These are phyloP conservation scores for Panthera tigris DNA, from an alignment of 2,113 vertebrate species.

Conservation along the genomic window DNA sequence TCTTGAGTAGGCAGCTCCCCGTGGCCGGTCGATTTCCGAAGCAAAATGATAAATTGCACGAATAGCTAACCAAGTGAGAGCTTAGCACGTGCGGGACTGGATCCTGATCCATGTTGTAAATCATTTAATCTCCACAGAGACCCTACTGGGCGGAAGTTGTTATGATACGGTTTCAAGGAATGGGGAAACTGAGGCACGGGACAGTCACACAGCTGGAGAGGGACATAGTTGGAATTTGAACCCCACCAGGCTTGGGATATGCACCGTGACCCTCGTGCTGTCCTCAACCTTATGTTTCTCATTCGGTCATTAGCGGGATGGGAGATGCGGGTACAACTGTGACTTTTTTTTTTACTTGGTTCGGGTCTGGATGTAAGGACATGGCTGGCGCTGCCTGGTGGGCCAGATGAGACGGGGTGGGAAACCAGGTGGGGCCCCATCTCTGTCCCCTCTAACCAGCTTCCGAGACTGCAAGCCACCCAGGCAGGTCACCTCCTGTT, in stretches of 20 bases:
- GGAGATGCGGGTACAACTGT: background rate
- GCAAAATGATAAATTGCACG: background rate
- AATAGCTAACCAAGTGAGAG: background rate
- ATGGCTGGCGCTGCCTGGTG: background rate
- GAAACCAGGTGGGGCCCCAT: background rate
- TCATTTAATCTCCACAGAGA: background rate
- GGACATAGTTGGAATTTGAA: background rate
- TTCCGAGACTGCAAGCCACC: background rate
- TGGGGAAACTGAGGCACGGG: background rate
- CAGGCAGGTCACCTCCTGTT: background rate
- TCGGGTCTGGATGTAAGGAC: background rate
- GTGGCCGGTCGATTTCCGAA: background rate
- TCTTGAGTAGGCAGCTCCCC: background rate
- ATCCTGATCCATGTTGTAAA: background rate
- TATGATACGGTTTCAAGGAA: background rate
- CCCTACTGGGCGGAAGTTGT: background rate
- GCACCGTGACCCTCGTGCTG: background rate
- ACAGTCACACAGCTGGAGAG: background rate
- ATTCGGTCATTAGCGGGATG: background rate
- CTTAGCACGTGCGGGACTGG: background rate
- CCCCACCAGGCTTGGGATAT: background rate
- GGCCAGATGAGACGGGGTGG: background rate
- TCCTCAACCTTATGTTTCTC: background rate
- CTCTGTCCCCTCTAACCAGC: background rate
- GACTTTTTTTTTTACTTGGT: background rate